Evolutionary conservation across 2,888 invertebrate genomes (phyloP), one percentile per base, ranked within the genome.

Genomic region (Philhelius pedissequus): DNA sequence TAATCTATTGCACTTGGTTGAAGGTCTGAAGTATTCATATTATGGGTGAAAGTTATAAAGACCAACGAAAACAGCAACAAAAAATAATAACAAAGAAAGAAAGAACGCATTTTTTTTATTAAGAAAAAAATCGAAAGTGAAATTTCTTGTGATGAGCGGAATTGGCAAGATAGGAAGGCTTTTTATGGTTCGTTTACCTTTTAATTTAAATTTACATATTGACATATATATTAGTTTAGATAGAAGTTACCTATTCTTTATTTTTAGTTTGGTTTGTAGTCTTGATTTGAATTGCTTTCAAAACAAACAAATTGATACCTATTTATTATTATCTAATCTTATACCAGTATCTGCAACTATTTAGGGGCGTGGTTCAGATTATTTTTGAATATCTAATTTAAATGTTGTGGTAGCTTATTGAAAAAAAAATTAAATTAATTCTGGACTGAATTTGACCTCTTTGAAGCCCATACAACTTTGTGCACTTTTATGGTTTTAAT

Each of bases 111-210:
- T 43, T 60, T 32, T 35, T 20, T n/a, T n/a, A n/a, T n/a, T n/a
- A n/a, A 35, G 18, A 35, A 56, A 18, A 35, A 43, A 13, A 62
- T 43, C 43, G 62, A 62, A 62, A 62, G 62, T 62, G 62, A 62
- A 62, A 62, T 62, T 62, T n/a, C n/a, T 60, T 60, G 25, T 43
- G 43, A 60, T 40, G 40, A 60, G 15, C 15, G 30, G n/a, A 9
- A n/a, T 38, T 27, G 40, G 11, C 1, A 22, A 60, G 25, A 60
- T 62, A 27, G 25, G 40, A 43, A 18, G 60, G 25, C 43, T 62
- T 35, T 27, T 6, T 62, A 30, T 62, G 62, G 62, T 43, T 43
- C 62, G 43, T 62, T 62, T 43, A 62, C 62, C 62, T 62, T 62
- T 58, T 25, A 40, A 27, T 38, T 8, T 15, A 9, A n/a, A 9